Conservation (phyloP, 2,797 vertebrate genomes). For the Rhynchotus rufescens region DNA sequence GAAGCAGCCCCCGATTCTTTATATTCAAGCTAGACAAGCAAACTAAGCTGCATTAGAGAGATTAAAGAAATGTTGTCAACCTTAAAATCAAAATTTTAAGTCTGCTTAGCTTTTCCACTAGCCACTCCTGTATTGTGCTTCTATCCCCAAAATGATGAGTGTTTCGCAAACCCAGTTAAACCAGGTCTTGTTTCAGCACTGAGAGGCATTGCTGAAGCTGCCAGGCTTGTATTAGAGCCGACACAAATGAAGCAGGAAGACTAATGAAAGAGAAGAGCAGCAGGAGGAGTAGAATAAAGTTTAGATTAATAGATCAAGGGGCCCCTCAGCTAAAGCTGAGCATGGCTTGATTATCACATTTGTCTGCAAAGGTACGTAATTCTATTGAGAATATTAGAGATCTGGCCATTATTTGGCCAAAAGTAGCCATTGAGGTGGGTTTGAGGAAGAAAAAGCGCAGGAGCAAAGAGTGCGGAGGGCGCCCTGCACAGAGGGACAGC, state of each 20-base stretch:
- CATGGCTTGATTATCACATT: background rate
- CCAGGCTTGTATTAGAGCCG: background rate
- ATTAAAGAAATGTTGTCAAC: background rate
- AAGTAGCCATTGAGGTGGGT: background rate
- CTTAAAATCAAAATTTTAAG: slow-evolving; percentile 1
- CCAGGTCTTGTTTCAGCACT: background rate
- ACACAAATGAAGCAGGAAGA: background rate
- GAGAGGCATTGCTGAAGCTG: background rate
- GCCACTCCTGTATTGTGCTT: background rate
- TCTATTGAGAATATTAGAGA: background rate
- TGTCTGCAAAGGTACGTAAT: background rate
- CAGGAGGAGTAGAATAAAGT: background rate
- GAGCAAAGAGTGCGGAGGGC: background rate
- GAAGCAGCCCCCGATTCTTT: slow-evolving; percentile 2
- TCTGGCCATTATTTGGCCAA: background rate
- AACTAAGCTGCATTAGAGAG: background rate
- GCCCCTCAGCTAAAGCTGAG: background rate
- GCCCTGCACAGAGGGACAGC: background rate
- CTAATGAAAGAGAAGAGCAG: background rate
- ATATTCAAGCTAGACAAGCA: background rate
- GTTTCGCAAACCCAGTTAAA: background rate
- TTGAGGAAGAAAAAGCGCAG: background rate
- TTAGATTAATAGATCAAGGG: background rate
- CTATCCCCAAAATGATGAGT: background rate
- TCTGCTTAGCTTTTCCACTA: background rate